phyloP scores from a whole-genome alignment of 2,113 vertebrate genomes.

The Colossoma macropomum region DNA sequence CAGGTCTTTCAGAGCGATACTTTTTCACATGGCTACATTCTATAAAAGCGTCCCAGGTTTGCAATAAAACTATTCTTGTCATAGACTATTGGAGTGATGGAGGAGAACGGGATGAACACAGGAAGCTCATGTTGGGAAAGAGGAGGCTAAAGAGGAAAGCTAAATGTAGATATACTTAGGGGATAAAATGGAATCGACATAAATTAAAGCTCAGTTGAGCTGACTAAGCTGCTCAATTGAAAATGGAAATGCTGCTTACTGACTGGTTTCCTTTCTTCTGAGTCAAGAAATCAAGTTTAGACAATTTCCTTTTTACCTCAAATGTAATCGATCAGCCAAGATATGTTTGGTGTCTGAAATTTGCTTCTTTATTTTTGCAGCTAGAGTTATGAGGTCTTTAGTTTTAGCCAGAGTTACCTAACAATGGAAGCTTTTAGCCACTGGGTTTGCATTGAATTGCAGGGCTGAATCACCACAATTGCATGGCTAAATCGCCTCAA shows the following conservation, averaged over 20 bases:
- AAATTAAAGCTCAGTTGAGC: conserved; percentile 23
- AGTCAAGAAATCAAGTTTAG: neutral
- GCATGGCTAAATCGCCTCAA: too few relatives aligned
- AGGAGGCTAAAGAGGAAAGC: neutral
- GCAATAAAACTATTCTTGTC: conserved; percentile 34
- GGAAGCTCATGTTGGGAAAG: neutral
- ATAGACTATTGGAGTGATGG: conserved; percentile 27
- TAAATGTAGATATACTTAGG: conserved; percentile 9
- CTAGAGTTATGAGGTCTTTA: too few relatives aligned
- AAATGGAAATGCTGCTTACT: neutral
- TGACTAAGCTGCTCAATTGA: neutral
- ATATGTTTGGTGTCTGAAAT: too few relatives aligned
- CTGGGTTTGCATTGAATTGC: neutral
- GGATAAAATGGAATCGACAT: conserved; percentile 8
- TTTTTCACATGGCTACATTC: conserved; percentile 18
- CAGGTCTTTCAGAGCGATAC: conserved; percentile 8
- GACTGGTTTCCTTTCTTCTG: neutral
- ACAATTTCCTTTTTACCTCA: too few relatives aligned
- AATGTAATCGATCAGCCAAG: too few relatives aligned
- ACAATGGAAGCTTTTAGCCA: neutral
- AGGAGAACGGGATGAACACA: conserved; percentile 4
- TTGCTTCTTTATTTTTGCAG: too few relatives aligned
- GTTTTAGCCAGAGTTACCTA: too few relatives aligned
- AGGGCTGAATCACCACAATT: too few relatives aligned
- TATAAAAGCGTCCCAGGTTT: conserved; percentile 26